Evolutionary conservation across 2,888 invertebrate species (phyloP), one percentile per base, ranked within the genome.

Genomic region (Muscina levida): DNA sequence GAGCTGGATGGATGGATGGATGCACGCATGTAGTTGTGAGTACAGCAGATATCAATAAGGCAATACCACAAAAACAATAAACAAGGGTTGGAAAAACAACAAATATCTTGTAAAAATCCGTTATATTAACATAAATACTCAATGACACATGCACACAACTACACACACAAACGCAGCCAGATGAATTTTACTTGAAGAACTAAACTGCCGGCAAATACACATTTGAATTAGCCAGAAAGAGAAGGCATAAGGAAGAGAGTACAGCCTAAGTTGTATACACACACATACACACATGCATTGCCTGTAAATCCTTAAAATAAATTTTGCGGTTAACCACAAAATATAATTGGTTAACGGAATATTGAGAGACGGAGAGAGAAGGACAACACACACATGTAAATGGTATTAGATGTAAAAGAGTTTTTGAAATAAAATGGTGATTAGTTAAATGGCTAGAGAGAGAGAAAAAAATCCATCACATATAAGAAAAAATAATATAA

Each of bases 321-420:
- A 88, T 88, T 88, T 89, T 90, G 90, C 87, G 90, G 90, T 90
- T 90, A 90, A 90, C 90, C 90, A 84, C 90, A 90, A 89, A 88
- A 88, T 90, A 88, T 90, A 89, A 90, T 90, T 90, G 90, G 90
- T 89, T 87, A 88, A 87, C 74, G 75, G 71, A 77, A 31, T 56
- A 73, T 48, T 42, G 84, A 83, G 26, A 13, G 19, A 48, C 44
- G 11, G 48, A 48, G 37, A 53, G 42, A 68, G 42, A 31, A 31
- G n/a, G n/a, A n/a, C n/a, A n/a, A 46, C 48, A 67, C 44, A 57
- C 10, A 44, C 26, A 59, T 46, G 46, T 53, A 53, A 53, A 66
- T 15, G 19, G 51, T 57, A 53, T 26, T 39, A 57, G 67, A 70
- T 70, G 67, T 56, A 46, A 13, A 51, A 15, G 15, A 56, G 22